Conservation (phyloP, 2,113 vertebrate species). For the Marmota flaviventris region DNA sequence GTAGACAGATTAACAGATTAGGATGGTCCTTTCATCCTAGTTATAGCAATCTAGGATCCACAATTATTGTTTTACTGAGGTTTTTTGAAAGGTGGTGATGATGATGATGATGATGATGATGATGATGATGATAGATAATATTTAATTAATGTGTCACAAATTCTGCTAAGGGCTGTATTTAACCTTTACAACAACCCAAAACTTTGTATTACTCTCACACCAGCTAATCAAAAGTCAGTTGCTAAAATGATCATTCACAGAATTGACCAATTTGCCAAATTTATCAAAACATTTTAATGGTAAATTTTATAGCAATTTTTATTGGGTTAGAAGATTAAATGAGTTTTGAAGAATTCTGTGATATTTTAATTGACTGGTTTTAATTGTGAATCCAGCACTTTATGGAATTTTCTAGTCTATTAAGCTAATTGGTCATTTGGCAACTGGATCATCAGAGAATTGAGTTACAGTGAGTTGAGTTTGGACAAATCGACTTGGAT, state of each 20-base stretch:
- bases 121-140: neutral
- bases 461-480: neutral
- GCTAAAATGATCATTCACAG: neutral
- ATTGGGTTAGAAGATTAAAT: neutral
- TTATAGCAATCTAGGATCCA: neutral
- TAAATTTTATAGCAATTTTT: neutral
- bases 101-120: neutral
- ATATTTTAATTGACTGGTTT: slow-evolving; percentile 12
- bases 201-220: neutral
- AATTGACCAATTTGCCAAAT: neutral
- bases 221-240: neutral
- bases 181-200: neutral
- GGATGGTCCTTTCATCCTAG: neutral
- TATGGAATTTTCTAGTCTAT: neutral
- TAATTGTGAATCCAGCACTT: neutral
- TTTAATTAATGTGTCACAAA: neutral
- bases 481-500: neutral
- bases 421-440: slow-evolving; percentile 4
- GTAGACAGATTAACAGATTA: neutral
- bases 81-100: neutral
- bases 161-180: neutral
- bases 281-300: neutral
- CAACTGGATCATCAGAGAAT: neutral
- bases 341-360: slow-evolving; percentile 9
- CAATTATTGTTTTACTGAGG: neutral